Conservation (phyloP, 2,797 vertebrate genomes). For the Notolepis coatsorum region DNA sequence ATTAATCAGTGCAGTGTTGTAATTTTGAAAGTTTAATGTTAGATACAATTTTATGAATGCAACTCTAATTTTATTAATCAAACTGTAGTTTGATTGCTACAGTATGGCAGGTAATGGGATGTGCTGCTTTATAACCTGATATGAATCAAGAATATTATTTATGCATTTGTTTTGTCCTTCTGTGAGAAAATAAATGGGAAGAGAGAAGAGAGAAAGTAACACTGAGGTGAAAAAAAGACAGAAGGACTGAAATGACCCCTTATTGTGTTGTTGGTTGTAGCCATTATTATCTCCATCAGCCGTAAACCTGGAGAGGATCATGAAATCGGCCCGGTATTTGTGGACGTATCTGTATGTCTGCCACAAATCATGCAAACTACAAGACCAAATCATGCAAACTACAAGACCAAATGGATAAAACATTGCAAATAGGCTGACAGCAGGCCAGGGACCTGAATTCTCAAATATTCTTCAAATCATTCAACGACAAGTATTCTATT, state of each 20-base stretch:
- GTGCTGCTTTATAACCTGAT: slow-evolving; percentile 80
- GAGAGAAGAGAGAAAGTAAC: slow-evolving; percentile 24
- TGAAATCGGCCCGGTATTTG: too few relatives aligned
- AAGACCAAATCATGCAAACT: too few relatives aligned
- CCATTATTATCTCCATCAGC: too few relatives aligned
- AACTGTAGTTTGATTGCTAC: slow-evolving; percentile 83
- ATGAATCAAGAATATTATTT: slow-evolving; percentile 84
- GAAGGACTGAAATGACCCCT: background rate
- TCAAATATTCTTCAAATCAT: too few relatives aligned
- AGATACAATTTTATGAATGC: slow-evolving; percentile 83
- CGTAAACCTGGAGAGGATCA: too few relatives aligned
- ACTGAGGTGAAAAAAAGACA: background rate
- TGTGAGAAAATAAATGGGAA: slow-evolving; percentile 70
- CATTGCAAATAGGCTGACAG: too few relatives aligned
- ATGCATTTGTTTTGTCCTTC: slow-evolving; percentile 74
- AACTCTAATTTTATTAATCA: slow-evolving; percentile 86
- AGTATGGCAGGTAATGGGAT: slow-evolving; percentile 83
- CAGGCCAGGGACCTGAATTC: too few relatives aligned
- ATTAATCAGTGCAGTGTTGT: slow-evolving; percentile 77
- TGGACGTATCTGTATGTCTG: too few relatives aligned
- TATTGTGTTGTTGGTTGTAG: background rate
- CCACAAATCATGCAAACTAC: too few relatives aligned
- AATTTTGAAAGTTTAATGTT: slow-evolving; percentile 75
- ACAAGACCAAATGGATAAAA: too few relatives aligned
- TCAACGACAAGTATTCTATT: too few relatives aligned